phyloP scores from a whole-genome alignment of 2,888 invertebrate genomes.

The Drosophila antonietae region DNA sequence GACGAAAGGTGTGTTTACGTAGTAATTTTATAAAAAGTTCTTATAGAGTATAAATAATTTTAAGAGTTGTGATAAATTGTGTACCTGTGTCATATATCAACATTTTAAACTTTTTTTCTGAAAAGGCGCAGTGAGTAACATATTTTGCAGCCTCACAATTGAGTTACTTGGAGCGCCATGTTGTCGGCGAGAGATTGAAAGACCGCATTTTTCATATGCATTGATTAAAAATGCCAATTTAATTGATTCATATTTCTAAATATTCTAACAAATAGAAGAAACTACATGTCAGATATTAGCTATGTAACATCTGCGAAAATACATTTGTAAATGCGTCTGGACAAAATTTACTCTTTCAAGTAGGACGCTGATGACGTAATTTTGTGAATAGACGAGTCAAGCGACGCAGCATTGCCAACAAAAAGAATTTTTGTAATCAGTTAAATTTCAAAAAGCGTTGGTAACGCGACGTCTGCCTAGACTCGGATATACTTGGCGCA shows the following conservation, averaged over 20 bases:
- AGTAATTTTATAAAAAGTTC: constrained; percentile 49
- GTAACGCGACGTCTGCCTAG: constrained; percentile 3
- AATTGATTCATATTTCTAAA: constrained; percentile 10
- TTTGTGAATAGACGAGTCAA: constrained; percentile 49
- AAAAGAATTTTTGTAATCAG: constrained; percentile 37
- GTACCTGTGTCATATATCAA: constrained; percentile 12
- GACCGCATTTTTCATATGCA: constrained; percentile 53
- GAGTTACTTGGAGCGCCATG: constrained; percentile 49
- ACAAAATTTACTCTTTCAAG: constrained; percentile 43
- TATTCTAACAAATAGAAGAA: constrained; percentile 6
- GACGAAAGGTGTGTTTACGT: constrained; percentile 62
- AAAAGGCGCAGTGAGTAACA: constrained; percentile 65
- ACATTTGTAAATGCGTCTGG: constrained; percentile 10
- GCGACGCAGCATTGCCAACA: constrained; percentile 59
- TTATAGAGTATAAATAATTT: constrained; percentile 41
- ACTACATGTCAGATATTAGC: constrained; percentile 8
- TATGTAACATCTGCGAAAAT: constrained; percentile 9
- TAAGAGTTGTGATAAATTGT: constrained; percentile 17
- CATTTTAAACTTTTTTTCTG: neutral
- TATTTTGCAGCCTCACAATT: constrained; percentile 21
- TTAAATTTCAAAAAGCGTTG: constrained; percentile 57
- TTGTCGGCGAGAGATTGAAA: constrained; percentile 49
- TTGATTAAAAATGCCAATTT: constrained; percentile 3
- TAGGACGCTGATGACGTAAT: constrained; percentile 81
- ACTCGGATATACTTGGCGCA: constrained; percentile 53